Evolutionary conservation across 2,797 vertebrate species (phyloP).

Genomic region (Lacerta viridis): DNA sequence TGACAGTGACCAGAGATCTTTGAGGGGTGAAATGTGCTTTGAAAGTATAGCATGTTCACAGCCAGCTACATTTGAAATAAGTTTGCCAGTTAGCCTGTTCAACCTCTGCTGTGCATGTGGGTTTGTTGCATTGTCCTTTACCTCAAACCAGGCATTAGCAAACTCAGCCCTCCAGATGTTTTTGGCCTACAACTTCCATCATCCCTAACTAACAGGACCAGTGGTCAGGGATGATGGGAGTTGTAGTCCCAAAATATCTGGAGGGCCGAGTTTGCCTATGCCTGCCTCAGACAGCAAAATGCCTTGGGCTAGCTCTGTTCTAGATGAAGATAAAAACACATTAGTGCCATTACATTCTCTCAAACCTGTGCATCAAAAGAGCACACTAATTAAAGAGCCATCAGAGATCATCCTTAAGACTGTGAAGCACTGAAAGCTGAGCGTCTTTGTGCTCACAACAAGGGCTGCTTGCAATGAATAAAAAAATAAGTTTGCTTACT

Average conservation of each 20-base stretch:
- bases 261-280: too few species aligned
- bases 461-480: neutral
- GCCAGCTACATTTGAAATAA: neutral
- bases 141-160: too few species aligned
- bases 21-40: too few species aligned
- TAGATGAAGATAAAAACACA: neutral
- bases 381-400: neutral
- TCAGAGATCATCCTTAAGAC: neutral
- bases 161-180: too few species aligned
- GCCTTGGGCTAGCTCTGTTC: neutral
- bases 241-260: too few species aligned
- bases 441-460: neutral
- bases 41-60: too few species aligned
- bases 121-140: neutral
- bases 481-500: slow-evolving; percentile 25
- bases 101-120: neutral
- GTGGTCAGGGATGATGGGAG: too few species aligned
- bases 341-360: neutral
- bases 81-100: neutral
- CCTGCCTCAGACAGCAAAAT: neutral
- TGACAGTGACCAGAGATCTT: too few species aligned
- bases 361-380: neutral
- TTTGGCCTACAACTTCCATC: too few species aligned
- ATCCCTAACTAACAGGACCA: too few species aligned
- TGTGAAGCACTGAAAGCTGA: neutral